Base-by-base conservation (phyloP, 1,140 invertebrate species). In the Ditylenchus dipsaci region DNA sequence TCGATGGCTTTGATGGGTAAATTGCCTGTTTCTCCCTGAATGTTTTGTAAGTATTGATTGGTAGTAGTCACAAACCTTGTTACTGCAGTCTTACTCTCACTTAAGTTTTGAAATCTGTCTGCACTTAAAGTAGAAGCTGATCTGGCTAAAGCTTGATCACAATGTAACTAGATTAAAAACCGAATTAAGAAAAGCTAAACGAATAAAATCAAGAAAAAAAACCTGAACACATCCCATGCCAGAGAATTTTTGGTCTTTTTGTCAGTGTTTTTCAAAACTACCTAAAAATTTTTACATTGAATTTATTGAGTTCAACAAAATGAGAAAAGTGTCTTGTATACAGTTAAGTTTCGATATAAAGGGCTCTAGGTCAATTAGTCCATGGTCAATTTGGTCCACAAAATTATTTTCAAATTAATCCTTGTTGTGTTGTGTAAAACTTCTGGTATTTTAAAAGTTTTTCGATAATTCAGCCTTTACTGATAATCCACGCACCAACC, bases 161-260 rank as follows among this genome's bases (percentile, higher is more conserved):
- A 81, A 63, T 76, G 79, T 19, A 81, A 67, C 33, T 38, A 5
- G 11, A 38, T 5, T 38, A 38, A 38, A 38, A 11, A 5, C 11
- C n/a, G n/a, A n/a, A n/a, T n/a, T n/a, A n/a, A n/a, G 33, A 38
- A 38, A 38, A 38, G 33, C 11, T 38, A 5, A 38, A n/a, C n/a
- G n/a, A n/a, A 38, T 38, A 38, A 38, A 38, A 38, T 38, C 3
- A 38, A 38, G 11, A 5, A 38, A 38, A 38, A 38, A 38, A 11
- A 38, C 33, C 65, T 81, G 79, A n/a, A 81, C 66, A 68, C 79
- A 81, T 43, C 73, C 79, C 79, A 81, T 11, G 78, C 79, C 23
- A 81, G 64, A 19, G 67, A 65, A 42, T 76, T 61, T 7, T 15
- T 27, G 21, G 30, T 30, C 27, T 66, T 43, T n/a, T 49, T 19